These are phyloP conservation scores for Penaeus indicus DNA, from an alignment of 1,140 invertebrate species.

Conservation along the genomic window DNA sequence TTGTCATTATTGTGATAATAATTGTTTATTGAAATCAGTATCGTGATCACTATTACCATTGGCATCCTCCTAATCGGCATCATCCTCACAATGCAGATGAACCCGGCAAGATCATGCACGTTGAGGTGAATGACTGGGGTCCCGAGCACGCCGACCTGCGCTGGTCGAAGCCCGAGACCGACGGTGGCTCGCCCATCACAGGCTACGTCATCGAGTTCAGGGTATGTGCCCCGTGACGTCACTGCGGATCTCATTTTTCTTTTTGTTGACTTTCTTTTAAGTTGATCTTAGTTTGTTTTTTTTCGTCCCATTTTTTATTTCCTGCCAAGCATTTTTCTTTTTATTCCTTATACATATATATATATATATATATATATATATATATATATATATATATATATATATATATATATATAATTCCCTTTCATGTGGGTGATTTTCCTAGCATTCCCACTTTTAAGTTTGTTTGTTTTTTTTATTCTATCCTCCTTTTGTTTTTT, in stretches of 20 bases:
- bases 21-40: no score
- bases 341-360: neutral
- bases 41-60: no score
- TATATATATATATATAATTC: neutral
- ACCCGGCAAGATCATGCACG: constrained; percentile 90
- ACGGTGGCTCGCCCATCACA: constrained; percentile 95
- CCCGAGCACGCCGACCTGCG: constrained; percentile 94
- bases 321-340: neutral
- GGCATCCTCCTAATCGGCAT: neutral
- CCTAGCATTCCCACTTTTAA: no score
- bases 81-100: constrained; percentile 78
- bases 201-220: constrained; percentile 94
- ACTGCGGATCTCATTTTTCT: neutral
- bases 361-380: neutral
- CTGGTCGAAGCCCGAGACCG: constrained; percentile 87
- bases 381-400: constrained; percentile 1
- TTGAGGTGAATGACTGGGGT: constrained; percentile 95
- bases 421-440: no score
- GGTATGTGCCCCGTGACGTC: constrained; percentile 65
- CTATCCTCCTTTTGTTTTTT: no score
- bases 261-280: neutral
- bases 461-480: no score
- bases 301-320: neutral
- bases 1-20: no score
- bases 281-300: neutral